Base-by-base conservation (phyloP, 2,888 invertebrate genomes). In the Rhingia campestris region DNA sequence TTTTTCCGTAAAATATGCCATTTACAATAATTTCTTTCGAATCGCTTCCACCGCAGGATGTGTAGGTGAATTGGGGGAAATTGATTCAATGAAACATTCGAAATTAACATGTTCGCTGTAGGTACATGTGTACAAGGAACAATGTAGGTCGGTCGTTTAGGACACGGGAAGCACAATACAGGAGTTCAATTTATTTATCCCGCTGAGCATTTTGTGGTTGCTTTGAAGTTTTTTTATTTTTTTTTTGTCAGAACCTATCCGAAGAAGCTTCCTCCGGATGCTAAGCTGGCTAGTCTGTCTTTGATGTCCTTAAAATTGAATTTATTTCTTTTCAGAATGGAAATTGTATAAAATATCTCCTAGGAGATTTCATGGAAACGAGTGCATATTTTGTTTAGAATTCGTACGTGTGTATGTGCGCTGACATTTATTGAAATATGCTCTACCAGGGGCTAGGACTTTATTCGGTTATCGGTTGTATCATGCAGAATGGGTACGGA, bases 81-180 rank as follows among this genome's bases (percentile, higher is more conserved):
- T 74, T 66, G 74, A 74, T 74, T 56, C 74, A 66, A 66, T 74
- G 56, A 64, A 74, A 22, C 64, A 56, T 41, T 32, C 22, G 56
- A 74, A 74, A 64, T 74, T 74, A 66, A 64, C 74, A 74, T 64
- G 56, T 64, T 74, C 33, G 47, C 54, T 41, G 43, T 45, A 73
- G 12, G 35, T 12, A 43, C 5, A 14, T 22, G 35, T 22, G 14
- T 49, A 33, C 35, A 22, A 22, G 1, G 22, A 22, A 22, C 22
- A 22, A 22, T 22, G 22, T 22, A 22, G 22, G 22, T 22, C 2
- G 1, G 22, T 22, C 22, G 22, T 22, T 22, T 2, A 22, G 22
- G 22, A 22, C 22, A 22, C 22, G 22, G 22, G 1, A 22, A 22
- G 22, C 22, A 22, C 22, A 22, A 22, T 22, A 12, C 41, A 9